Evolutionary conservation across 2,113 vertebrate species (phyloP).

Genomic region (Tenrec ecaudatus): DNA sequence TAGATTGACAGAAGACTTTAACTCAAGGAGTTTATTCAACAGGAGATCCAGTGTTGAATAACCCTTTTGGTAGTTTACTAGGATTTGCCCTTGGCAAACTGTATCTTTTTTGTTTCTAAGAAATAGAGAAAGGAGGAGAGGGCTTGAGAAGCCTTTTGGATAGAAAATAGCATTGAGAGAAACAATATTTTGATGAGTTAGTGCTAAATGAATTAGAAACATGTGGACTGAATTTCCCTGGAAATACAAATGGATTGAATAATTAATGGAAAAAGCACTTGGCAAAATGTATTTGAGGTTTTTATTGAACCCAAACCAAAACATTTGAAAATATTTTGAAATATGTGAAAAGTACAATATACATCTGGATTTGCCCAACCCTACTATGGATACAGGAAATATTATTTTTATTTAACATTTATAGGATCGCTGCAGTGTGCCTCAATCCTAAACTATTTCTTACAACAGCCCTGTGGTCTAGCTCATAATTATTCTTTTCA

Average conservation of each 20-base stretch:
- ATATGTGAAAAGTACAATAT: slow-evolving; percentile 83
- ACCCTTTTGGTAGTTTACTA: slow-evolving; percentile 44
- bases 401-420: slow-evolving; percentile 83
- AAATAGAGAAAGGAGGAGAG: slow-evolving; percentile 56
- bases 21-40: background rate
- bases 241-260: slow-evolving; percentile 85
- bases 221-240: slow-evolving; percentile 83
- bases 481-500: slow-evolving; percentile 73
- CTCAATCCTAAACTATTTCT: slow-evolving; percentile 77
- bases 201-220: slow-evolving; percentile 84
- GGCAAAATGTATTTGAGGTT: slow-evolving; percentile 82
- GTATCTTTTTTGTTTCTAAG: slow-evolving; percentile 69
- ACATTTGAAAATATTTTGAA: slow-evolving; percentile 85
- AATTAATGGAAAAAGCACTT: slow-evolving; percentile 84
- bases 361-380: slow-evolving; percentile 79
- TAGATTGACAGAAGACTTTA: background rate
- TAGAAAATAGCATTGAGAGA: slow-evolving; percentile 77
- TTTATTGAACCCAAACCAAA: slow-evolving; percentile 84
- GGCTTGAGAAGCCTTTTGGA: slow-evolving; percentile 65
- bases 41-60: background rate
- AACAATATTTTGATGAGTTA: slow-evolving; percentile 85
- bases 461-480: slow-evolving; percentile 72
- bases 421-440: slow-evolving; percentile 73
- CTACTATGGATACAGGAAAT: slow-evolving; percentile 77
- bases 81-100: slow-evolving; percentile 41